Evolutionary conservation across 2,888 invertebrate genomes (phyloP).

Genomic region (Caenorhabditis sp.): DNA sequence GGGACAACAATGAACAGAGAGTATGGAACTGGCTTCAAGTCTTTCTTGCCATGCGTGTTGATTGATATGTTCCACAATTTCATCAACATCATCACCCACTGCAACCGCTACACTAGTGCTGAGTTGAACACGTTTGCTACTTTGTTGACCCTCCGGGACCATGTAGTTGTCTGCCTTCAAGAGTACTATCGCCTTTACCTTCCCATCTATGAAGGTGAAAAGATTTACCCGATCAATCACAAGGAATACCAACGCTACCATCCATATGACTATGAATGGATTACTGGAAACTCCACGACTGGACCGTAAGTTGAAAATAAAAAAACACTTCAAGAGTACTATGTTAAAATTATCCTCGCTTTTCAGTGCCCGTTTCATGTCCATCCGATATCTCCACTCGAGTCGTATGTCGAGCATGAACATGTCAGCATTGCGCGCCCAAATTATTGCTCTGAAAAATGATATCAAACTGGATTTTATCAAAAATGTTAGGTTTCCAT

Average conservation of each 20-base stretch:
- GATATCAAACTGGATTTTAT: background rate
- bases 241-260: background rate
- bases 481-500: background rate
- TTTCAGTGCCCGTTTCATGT: background rate
- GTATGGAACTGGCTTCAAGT: background rate
- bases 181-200: background rate
- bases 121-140: background rate
- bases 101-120: background rate
- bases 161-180: background rate
- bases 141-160: background rate
- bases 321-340: too few relatives aligned
- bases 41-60: background rate
- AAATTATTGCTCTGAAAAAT: background rate
- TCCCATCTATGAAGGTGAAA: background rate
- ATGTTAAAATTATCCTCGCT: background rate
- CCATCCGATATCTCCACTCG: background rate
- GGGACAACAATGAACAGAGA: background rate
- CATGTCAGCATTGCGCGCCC: background rate
- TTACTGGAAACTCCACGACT: background rate
- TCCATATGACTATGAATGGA: constrained; percentile 12
- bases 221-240: background rate
- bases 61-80: background rate
- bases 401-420: background rate
- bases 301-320: constrained; percentile 2
- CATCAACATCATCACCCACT: background rate